These are phyloP conservation scores for Montipora efflorescens DNA, from an alignment of 64 coral and sea anemone species.

Conservation along the genomic window DNA sequence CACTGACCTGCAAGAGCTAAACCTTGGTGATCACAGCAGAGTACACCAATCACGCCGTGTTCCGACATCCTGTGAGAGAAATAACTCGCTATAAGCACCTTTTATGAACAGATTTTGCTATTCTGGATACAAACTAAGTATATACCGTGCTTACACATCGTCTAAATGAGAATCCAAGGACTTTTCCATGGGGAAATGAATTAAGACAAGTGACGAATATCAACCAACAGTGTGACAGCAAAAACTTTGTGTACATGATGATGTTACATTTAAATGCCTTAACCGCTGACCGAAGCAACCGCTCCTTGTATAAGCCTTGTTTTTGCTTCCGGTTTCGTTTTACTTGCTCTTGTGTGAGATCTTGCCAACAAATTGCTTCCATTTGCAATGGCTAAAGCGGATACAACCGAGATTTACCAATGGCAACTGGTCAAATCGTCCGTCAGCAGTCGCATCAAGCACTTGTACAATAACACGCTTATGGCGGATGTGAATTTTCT, in stretches of 20 bases:
- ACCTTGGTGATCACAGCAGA: conserved; percentile 84
- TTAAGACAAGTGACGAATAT: not conserved
- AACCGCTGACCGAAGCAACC: not conserved
- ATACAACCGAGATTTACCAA: not conserved
- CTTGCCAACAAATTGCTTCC: not conserved
- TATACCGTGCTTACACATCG: conserved; percentile 62
- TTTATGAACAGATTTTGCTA: not conserved
- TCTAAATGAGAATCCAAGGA: conserved; percentile 79
- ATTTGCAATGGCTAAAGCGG: too few species aligned
- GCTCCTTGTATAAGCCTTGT: not conserved
- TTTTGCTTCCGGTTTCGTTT: not conserved
- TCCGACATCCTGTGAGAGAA: conserved; percentile 74
- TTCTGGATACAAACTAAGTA: not conserved
- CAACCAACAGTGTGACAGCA: not conserved
- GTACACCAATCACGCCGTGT: conserved; percentile 87
- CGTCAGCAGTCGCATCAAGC: conserved; percentile 2
- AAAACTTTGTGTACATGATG: not conserved
- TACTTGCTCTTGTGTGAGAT: too few species aligned
- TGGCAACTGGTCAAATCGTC: not conserved
- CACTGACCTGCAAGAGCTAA: conserved; percentile 76
- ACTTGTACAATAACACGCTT: not conserved
- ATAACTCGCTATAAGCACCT: not conserved
- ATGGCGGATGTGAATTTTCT: not conserved
- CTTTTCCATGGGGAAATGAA: conserved; percentile 67
- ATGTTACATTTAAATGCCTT: not conserved